These are phyloP conservation scores for Pyrgilauda ruficollis DNA, from an alignment of 2,113 vertebrate species.

Conservation along the genomic window DNA sequence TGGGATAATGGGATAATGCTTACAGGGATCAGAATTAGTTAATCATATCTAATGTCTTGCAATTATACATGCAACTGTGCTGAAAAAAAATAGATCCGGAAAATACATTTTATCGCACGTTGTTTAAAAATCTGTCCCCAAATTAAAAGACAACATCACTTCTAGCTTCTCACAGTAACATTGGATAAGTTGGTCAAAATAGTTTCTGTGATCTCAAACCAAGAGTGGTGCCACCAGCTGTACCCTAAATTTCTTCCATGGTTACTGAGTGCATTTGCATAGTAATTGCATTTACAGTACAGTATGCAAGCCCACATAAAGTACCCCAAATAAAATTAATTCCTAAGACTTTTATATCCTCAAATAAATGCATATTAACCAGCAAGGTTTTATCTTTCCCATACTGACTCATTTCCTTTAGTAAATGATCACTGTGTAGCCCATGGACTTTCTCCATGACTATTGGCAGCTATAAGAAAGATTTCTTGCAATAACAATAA, in stretches of 20 bases:
- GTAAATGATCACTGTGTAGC: background rate
- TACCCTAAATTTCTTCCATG: background rate
- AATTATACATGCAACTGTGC: background rate
- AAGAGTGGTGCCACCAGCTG: background rate
- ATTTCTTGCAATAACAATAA: background rate
- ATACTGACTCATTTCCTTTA: background rate
- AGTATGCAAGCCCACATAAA: background rate
- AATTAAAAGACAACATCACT: background rate
- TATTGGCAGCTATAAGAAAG: background rate
- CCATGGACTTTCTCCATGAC: background rate
- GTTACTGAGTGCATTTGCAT: background rate
- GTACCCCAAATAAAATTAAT: background rate
- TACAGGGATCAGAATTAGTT: background rate
- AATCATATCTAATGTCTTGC: background rate
- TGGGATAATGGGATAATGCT: background rate
- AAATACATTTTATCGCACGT: background rate
- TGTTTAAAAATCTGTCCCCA: background rate
- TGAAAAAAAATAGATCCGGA: background rate
- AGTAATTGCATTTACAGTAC: constrained; percentile 11
- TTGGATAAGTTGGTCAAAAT: background rate
- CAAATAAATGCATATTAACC: background rate
- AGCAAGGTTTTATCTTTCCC: background rate
- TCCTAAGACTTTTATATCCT: background rate
- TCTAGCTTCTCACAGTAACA: background rate
- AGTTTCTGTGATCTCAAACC: background rate